phyloP scores from a whole-genome alignment of 37 sponge, comb jelly and placozoan species.

The Theonella swinhoei region DNA sequence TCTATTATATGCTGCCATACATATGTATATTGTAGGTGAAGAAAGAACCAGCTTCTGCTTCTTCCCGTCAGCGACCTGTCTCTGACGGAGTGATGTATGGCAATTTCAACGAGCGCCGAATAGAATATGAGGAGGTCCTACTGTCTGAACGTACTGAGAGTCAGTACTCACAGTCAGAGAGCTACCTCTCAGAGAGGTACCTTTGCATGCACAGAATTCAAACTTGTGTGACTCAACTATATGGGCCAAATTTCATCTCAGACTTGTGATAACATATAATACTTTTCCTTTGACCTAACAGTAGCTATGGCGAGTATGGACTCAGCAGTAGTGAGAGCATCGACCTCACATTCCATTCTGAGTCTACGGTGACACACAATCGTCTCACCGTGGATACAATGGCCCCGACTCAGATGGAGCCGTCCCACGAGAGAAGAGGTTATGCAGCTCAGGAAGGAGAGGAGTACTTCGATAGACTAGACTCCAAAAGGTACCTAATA shows the following conservation, averaged over 20 bases:
- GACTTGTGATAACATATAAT: no score
- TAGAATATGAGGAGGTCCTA: constrained; percentile 59
- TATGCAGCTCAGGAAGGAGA: constrained; percentile 40
- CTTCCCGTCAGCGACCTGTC: background rate
- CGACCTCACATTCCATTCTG: constrained; percentile 77
- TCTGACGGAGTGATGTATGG: constrained; percentile 41
- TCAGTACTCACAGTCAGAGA: constrained; percentile 58
- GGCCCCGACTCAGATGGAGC: constrained; percentile 59
- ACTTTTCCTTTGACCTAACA: background rate
- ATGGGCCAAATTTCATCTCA: no score
- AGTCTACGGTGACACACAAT: constrained; percentile 47
- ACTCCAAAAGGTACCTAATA: constrained; percentile 29
- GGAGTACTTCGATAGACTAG: constrained; percentile 55
- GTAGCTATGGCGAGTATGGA: constrained; percentile 46
- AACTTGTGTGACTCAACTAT: no score
- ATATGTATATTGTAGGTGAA: background rate
- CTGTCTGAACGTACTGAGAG: constrained; percentile 49
- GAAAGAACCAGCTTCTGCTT: background rate
- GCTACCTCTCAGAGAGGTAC: constrained; percentile 50
- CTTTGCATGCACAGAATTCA: background rate
- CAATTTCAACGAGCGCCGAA: constrained; percentile 63
- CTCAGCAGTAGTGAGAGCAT: constrained; percentile 56
- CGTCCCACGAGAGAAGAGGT: constrained; percentile 17
- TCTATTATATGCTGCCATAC: no score
- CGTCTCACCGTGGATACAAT: constrained; percentile 71